phyloP scores from a whole-genome alignment of 2,797 vertebrate genomes.

The Arremon brunneinucha region DNA sequence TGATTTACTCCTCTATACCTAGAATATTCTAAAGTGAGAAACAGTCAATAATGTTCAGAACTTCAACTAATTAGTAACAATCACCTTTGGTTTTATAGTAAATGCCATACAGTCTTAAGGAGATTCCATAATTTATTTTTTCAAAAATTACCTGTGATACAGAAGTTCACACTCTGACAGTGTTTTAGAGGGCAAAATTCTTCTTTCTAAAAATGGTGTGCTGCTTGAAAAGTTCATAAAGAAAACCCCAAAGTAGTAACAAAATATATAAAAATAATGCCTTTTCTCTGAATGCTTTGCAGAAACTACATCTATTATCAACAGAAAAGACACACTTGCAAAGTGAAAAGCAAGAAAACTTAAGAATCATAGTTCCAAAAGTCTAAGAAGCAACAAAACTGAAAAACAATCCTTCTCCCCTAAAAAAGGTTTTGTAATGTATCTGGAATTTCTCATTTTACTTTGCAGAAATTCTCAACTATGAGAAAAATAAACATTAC shows the following conservation, averaged over 20 bases:
- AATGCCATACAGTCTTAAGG: neutral
- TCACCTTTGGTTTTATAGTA: neutral
- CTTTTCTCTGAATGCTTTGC: neutral
- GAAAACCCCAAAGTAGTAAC: rapidly evolving
- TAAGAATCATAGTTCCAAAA: neutral
- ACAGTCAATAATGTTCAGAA: neutral
- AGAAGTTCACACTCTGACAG: neutral
- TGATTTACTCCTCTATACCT: neutral
- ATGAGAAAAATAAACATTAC: neutral
- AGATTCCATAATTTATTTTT: neutral
- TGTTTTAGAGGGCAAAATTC: neutral
- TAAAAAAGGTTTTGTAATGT: rapidly evolving
- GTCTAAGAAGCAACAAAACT: neutral
- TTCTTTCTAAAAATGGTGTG: neutral
- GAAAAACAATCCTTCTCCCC: rapidly evolving
- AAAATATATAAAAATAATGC: neutral
- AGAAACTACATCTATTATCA: neutral
- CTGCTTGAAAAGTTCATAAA: neutral
- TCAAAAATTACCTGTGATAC: neutral
- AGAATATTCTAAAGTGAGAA: neutral
- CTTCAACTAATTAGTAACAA: neutral
- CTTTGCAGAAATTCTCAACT: neutral
- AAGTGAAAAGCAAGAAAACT: neutral
- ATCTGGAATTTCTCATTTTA: neutral
- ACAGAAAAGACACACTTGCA: neutral